phyloP scores from a whole-genome alignment of 2,888 invertebrate genomes.

The Eumacrocentrus americanus region DNA sequence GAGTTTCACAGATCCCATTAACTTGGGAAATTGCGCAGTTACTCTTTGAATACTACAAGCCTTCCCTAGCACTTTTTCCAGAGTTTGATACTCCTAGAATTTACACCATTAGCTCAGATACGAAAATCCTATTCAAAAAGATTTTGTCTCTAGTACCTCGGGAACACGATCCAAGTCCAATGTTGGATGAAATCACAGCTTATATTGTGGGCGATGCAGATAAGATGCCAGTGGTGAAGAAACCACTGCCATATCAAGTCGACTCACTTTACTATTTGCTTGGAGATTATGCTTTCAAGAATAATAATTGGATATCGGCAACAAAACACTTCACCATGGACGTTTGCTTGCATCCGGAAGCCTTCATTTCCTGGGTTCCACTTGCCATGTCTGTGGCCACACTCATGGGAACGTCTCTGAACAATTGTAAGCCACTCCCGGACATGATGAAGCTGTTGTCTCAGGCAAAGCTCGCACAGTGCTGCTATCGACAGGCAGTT shows the following conservation, averaged over 20 bases:
- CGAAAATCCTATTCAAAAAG: constrained; percentile 75
- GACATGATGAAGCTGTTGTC: constrained; percentile 65
- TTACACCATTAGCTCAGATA: constrained; percentile 81
- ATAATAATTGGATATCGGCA: constrained; percentile 76
- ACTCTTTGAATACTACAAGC: constrained; percentile 81
- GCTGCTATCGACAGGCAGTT: constrained; percentile 82
- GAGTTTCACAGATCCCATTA: constrained; percentile 71
- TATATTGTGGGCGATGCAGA: constrained; percentile 71
- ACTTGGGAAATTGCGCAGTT: constrained; percentile 78
- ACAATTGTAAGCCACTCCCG: constrained; percentile 71
- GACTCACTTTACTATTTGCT: constrained; percentile 86
- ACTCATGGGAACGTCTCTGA: constrained; percentile 79
- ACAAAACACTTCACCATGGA: constrained; percentile 84
- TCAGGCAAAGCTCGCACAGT: constrained; percentile 75
- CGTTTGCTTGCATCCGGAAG: constrained; percentile 76
- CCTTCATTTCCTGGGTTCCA: constrained; percentile 93
- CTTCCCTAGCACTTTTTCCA: constrained; percentile 77
- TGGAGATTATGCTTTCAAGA: constrained; percentile 92
- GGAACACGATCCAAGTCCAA: constrained; percentile 71
- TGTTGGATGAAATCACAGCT: constrained; percentile 69
- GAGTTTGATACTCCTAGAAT: constrained; percentile 79
- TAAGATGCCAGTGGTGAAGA: constrained; percentile 65
- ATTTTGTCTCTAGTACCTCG: constrained; percentile 73
- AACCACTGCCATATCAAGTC: constrained; percentile 67
- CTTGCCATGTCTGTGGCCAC: constrained; percentile 82